Evolutionary conservation across 1,140 invertebrate genomes (phyloP).

Genomic region (Nomia melanderi): DNA sequence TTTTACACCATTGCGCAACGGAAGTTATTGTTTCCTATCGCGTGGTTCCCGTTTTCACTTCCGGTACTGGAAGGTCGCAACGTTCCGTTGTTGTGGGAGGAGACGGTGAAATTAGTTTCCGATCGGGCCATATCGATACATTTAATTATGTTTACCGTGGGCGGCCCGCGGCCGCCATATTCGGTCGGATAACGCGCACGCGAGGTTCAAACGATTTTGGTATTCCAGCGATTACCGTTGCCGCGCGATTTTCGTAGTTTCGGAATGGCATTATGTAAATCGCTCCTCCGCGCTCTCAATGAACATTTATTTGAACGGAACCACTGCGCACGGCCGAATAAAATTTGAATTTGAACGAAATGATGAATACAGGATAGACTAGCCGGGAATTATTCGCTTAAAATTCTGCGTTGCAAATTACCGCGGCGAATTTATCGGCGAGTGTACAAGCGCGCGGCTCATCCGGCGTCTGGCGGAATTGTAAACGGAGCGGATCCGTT

Average conservation of each 20-base stretch:
- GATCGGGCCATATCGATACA: not conserved
- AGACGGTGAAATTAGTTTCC: not conserved
- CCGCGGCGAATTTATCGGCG: not conserved
- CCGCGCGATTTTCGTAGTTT: conserved; percentile 2
- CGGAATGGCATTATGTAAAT: conserved; percentile 3
- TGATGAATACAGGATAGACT: not conserved
- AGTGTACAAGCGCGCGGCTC: not conserved
- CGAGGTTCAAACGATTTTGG: not conserved
- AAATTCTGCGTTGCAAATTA: not conserved
- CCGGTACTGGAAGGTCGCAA: no score
- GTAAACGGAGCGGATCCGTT: not conserved
- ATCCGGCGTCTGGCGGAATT: not conserved
- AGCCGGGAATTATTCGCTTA: not conserved
- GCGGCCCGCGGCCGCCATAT: not conserved
- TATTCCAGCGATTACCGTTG: not conserved
- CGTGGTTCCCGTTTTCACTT: no score
- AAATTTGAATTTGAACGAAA: not conserved
- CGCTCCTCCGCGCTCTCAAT: not conserved
- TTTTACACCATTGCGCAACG: no score
- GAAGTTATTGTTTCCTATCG: no score
- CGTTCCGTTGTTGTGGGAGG: no score
- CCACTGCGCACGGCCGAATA: not conserved
- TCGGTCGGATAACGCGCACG: not conserved
- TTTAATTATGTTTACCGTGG: conserved; percentile 6
- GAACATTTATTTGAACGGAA: not conserved